Evolutionary conservation across 2,797 vertebrate genomes (phyloP), one percentile per base, ranked within the genome.

Genomic region (Diplodus puntazzo): DNA sequence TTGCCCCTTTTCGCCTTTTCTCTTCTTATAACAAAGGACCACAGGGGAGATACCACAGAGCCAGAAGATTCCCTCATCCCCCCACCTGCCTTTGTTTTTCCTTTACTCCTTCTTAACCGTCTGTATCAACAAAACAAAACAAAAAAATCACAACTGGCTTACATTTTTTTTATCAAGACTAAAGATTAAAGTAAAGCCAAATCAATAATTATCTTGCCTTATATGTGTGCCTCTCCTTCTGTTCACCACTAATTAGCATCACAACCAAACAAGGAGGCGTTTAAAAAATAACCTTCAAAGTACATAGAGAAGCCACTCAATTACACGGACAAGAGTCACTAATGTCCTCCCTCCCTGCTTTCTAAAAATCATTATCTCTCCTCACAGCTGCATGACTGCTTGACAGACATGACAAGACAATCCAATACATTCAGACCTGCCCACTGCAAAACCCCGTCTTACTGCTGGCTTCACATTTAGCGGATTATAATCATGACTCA

Each of bases 401-500:
- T 62, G 54, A 67, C 52, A 75, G 61, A 25, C 68, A 53, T 53
- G 62, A 54, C 25, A 65, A 82, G 9, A 64, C 42, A 66, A 43
- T 46, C 23, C 34, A 16, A 30, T 59, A n/a, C 54, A 75, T 75
- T 75, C 25, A 81, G 49, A 46, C 65, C 27, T 17, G 11, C 25
- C 25, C 53, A 25, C 39, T 45, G 54, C 18, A 30, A 34, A 70
- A 25, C 39, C 17, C 27, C 2, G 5, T 18, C 66, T 55, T 21
- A 49, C 66, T 62, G 54, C 65, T 55, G 57, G 48, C 2, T 65
- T 63, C 63, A 69, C 72, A 62, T 79, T 77, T 20, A 67, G 4
- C 30, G 23, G 72, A 87, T 84, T 88, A 72, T 42, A 74, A 71
- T 81, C 42, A 69, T 84, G 82, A 87, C 75, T 82, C 73, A 57